Evolutionary conservation across 2,113 vertebrate genomes (phyloP).

Genomic region (Myiozetetes cayanensis): DNA sequence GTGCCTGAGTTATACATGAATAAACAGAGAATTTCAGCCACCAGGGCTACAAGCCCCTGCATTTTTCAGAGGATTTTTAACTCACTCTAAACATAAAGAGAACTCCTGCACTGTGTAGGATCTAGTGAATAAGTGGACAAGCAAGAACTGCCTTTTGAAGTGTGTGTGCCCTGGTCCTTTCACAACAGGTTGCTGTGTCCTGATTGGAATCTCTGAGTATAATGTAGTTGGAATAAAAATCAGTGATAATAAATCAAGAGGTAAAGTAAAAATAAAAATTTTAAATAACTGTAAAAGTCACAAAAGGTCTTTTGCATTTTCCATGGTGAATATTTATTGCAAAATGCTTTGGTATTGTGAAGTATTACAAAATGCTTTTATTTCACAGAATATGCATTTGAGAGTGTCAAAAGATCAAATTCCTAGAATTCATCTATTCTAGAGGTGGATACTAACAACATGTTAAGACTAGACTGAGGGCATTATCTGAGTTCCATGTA

Average conservation of each 20-base stretch:
- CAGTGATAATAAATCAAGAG: background rate
- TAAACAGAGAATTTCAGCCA: constrained; percentile 52
- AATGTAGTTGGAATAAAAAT: background rate
- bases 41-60: background rate
- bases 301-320: background rate
- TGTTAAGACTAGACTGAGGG: constrained; percentile 50
- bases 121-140: background rate
- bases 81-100: background rate
- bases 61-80: constrained; percentile 51
- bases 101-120: background rate
- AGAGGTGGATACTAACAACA: constrained; percentile 12
- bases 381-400: constrained; percentile 21
- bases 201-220: background rate
- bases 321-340: background rate
- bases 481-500: constrained; percentile 48
- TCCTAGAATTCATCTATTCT: constrained; percentile 61
- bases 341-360: background rate
- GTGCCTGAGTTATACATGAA: constrained; percentile 52
- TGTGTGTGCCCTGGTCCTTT: background rate
- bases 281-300: background rate
- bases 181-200: background rate
- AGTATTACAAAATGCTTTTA: background rate
- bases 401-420: constrained; percentile 59
- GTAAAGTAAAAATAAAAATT: background rate
- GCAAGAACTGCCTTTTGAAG: background rate